phyloP scores from a whole-genome alignment of 2,113 vertebrate genomes.

The Engystomops pustulosus region DNA sequence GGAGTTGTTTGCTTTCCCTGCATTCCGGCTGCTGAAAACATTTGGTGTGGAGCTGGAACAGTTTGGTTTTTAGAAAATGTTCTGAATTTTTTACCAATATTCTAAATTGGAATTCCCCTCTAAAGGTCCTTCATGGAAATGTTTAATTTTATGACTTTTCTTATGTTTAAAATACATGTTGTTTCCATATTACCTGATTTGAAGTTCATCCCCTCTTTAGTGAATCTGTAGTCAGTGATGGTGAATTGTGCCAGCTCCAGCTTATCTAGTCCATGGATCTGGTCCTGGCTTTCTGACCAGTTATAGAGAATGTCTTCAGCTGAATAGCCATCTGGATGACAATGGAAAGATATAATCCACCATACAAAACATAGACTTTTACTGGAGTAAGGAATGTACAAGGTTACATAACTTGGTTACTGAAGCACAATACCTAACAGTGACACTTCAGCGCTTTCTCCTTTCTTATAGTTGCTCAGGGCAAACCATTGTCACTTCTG shows the following conservation, averaged over 20 bases:
- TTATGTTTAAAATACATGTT: not conserved
- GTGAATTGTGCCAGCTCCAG: slow-evolving; percentile 97
- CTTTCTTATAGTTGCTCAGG: not conserved
- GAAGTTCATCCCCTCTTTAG: slow-evolving; percentile 92
- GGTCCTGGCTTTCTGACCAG: slow-evolving; percentile 94
- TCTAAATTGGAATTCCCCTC: too few relatives aligned
- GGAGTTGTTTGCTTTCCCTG: too few relatives aligned
- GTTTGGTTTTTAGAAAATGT: too few relatives aligned
- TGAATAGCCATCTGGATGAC: slow-evolving; percentile 88
- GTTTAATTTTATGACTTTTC: too few relatives aligned
- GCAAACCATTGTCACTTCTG: slow-evolving; percentile 19
- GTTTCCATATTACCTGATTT: slow-evolving; percentile 84
- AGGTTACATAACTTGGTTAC: slow-evolving; percentile 1
- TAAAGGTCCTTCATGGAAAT: too few relatives aligned
- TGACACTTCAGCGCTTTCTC: not conserved
- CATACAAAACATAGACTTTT: not conserved
- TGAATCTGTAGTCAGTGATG: slow-evolving; percentile 91
- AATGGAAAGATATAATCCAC: not conserved
- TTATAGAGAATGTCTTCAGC: slow-evolving; percentile 95
- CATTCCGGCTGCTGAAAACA: too few relatives aligned
- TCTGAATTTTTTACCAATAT: too few relatives aligned
- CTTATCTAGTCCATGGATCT: slow-evolving; percentile 94
- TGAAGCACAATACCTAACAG: slow-evolving; percentile 8
- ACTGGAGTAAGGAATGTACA: not conserved
- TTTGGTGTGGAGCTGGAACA: too few relatives aligned